A percentile compares a stretch with the other conserved stretches of the same genome.
These are phyloP conservation scores for Cossypha polioptera DNA, from an alignment of 2,797 vertebrate genomes.

Conservation along the genomic window DNA sequence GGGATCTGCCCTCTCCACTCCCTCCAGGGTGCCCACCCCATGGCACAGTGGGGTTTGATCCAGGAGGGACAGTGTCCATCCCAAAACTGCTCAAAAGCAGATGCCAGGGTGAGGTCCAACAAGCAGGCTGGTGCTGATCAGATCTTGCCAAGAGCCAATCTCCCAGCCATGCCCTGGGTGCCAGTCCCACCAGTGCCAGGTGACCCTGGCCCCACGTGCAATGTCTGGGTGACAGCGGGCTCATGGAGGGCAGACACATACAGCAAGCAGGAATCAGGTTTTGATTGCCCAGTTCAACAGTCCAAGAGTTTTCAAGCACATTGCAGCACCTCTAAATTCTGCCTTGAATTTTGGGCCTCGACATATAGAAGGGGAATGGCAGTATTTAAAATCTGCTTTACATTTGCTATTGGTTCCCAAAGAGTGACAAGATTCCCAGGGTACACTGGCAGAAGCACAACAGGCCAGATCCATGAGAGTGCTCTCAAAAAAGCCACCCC, in stretches of 20 bases:
- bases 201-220: background rate
- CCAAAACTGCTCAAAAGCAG: background rate
- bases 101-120: background rate
- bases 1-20: background rate
- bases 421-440: background rate
- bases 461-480: background rate
- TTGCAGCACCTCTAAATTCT: background rate
- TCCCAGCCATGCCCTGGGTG: background rate
- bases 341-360: background rate
- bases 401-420: background rate
- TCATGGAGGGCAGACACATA: background rate
- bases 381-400: background rate
- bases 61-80: background rate
- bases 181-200: background rate
- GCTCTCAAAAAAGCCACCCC: background rate
- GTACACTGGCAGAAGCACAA: background rate
- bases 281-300: background rate
- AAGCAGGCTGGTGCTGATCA: background rate
- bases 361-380: background rate
- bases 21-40: too few relatives aligned
- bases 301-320: background rate
- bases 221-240: background rate
- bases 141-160: background rate
- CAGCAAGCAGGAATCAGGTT: background rate
- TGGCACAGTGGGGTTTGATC: accelerated